Percentiles rank a stretch among this genome's conserved stretches.
These are phyloP conservation scores for Geotrupes spiniger DNA, from an alignment of 2,888 invertebrate species.

Conservation along the genomic window DNA sequence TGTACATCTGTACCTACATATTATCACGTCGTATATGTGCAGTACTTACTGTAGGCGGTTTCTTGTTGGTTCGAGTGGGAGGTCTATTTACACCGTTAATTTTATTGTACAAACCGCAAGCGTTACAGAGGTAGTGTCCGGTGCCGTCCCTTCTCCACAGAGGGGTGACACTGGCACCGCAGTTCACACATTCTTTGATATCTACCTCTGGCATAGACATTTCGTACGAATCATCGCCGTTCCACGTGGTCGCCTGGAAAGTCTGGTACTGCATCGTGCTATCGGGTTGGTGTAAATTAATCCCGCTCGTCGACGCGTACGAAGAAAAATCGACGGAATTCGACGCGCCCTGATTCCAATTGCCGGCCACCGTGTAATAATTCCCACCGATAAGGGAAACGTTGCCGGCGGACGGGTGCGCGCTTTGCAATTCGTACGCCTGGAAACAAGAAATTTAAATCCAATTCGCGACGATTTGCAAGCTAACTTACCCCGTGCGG, in stretches of 20 bases:
- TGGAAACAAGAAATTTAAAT: too few relatives aligned
- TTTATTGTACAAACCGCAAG: constrained; percentile 65
- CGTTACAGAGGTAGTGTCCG: constrained; percentile 84
- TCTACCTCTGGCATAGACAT: constrained; percentile 53
- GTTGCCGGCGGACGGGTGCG: constrained; percentile 55
- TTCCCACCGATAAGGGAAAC: constrained; percentile 61
- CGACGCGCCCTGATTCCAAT: constrained; percentile 27
- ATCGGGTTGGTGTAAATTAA: constrained; percentile 16
- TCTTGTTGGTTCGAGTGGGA: constrained; percentile 65
- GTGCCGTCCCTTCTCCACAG: constrained; percentile 84
- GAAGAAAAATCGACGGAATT: constrained; percentile 20
- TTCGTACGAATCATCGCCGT: constrained; percentile 27
- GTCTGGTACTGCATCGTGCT: constrained; percentile 10
- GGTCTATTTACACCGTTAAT: constrained; percentile 75
- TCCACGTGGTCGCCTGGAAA: constrained; percentile 8
- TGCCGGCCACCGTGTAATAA: constrained; percentile 46
- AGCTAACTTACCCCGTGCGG: constrained; percentile 13
- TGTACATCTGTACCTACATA: too few relatives aligned
- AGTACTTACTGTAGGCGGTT: constrained; percentile 58
- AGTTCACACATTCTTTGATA: constrained; percentile 70
- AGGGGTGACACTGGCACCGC: constrained; percentile 67
- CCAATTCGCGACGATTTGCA: too few relatives aligned
- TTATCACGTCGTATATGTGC: constrained; percentile 6
- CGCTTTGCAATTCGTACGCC: constrained; percentile 44
- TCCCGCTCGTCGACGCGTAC: constrained; percentile 17